Base-by-base conservation (phyloP, 2,888 invertebrate genomes). In the Brenthis ino region DNA sequence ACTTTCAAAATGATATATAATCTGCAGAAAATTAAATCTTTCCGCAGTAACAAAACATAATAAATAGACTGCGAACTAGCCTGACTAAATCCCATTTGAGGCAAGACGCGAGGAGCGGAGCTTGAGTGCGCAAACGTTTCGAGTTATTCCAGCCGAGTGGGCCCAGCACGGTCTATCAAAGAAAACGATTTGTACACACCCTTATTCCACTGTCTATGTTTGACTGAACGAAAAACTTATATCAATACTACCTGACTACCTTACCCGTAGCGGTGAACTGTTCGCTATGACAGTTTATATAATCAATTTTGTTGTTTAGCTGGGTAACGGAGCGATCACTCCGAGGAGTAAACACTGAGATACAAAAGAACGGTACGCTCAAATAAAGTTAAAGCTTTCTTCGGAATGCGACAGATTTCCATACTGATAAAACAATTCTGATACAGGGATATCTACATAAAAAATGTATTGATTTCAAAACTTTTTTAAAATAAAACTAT, bases 121-220 rank as follows among this genome's bases (percentile, higher is more conserved):
- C 75, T 75, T 71, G 77, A 76, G 76, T 79, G 80, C 83, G 82
- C 82, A 83, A 87, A 85, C 83, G 84, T 82, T 83, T 79, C 79
- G 80, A 84, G 80, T 88, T 89, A 85, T 86, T 89, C 85, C 87
- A 80, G 79, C 77, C 81, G 85, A 86, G 80, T 81, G 84, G 75
- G 77, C 80, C 76, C 75, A 80, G 80, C 80, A 74, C 74, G 74
- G 75, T 83, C 80, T 86, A 83, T 85, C 84, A 85, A 85, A 85
- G 85, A 84, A 87, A 88, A 86, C 84, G 85, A 86, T 87, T 87
- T 87, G 84, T 84, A 84, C 83, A 85, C 84, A 82, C 79, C 79
- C 80, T 80, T 81, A 79, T 80, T 77, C 76, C 72, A 76, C 74
- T 78, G 74, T 74, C 74, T 77, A 72, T 78, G 72, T 77, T 77